phyloP scores from a whole-genome alignment of 2,888 invertebrate genomes.

The Diloba caeruleocephala region DNA sequence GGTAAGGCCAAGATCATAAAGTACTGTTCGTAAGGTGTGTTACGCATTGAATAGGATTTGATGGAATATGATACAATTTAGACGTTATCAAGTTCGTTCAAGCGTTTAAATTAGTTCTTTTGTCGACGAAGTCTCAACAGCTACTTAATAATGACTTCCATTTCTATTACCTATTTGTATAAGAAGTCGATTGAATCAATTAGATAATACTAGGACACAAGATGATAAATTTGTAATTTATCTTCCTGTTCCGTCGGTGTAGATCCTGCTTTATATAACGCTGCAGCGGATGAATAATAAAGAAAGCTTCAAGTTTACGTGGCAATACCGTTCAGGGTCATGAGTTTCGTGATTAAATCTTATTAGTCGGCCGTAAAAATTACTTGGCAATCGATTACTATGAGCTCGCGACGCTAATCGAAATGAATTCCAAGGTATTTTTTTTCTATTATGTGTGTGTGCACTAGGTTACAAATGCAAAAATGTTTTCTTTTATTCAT shows the following conservation, averaged over 20 bases:
- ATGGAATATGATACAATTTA: too few relatives aligned
- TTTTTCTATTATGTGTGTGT: too few relatives aligned
- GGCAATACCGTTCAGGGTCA: slow-evolving; percentile 62
- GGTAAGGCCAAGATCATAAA: too few relatives aligned
- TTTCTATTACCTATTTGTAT: too few relatives aligned
- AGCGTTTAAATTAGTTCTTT: too few relatives aligned
- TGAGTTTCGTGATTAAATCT: slow-evolving; percentile 64
- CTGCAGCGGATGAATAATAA: slow-evolving; percentile 40
- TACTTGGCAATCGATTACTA: slow-evolving; percentile 38
- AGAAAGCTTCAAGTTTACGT: slow-evolving; percentile 49
- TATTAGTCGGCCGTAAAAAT: slow-evolving; percentile 57
- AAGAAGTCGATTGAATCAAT: slow-evolving; percentile 6
- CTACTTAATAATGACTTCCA: background rate
- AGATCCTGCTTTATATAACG: slow-evolving; percentile 35
- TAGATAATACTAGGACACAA: slow-evolving; percentile 3
- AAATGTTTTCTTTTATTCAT: background rate
- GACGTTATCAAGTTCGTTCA: too few relatives aligned
- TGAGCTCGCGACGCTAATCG: slow-evolving; percentile 25
- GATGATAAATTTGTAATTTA: slow-evolving; percentile 33
- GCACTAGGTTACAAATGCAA: background rate
- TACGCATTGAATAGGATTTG: too few relatives aligned
- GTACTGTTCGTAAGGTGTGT: too few relatives aligned
- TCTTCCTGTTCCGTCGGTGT: slow-evolving; percentile 11
- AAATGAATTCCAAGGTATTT: background rate
- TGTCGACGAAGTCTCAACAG: too few relatives aligned